These are phyloP conservation scores for Lagria hirta DNA, from an alignment of 2,888 invertebrate genomes.

Conservation along the genomic window DNA sequence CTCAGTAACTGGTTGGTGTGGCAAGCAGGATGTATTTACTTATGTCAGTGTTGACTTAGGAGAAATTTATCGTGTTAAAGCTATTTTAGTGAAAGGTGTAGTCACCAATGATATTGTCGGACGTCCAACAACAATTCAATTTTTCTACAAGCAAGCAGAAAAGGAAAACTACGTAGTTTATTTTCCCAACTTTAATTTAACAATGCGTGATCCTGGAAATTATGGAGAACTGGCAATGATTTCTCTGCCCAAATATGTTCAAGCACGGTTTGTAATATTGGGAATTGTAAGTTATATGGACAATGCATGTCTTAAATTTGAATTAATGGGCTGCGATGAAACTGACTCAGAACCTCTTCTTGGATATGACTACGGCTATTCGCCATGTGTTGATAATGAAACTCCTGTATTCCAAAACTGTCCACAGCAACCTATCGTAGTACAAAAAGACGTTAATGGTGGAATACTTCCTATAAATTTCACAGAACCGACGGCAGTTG, in stretches of 20 bases:
- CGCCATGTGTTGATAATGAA: constrained; percentile 92
- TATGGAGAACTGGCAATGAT: constrained; percentile 97
- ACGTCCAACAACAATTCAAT: constrained; percentile 92
- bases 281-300: constrained; percentile 96
- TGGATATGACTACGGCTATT: constrained; percentile 91
- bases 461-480: constrained; percentile 90
- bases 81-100: constrained; percentile 90
- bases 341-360: constrained; percentile 78
- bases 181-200: constrained; percentile 93
- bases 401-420: constrained; percentile 97
- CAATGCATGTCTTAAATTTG: constrained; percentile 94
- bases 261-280: constrained; percentile 90
- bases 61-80: constrained; percentile 88
- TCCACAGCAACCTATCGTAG: constrained; percentile 88
- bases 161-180: constrained; percentile 95
- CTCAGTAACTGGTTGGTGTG: constrained; percentile 95
- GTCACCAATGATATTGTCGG: constrained; percentile 95
- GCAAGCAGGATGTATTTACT: constrained; percentile 95
- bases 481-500: constrained; percentile 90
- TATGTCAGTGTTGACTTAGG: constrained; percentile 95
- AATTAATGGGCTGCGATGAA: constrained; percentile 94
- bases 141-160: constrained; percentile 95
- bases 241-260: constrained; percentile 88
- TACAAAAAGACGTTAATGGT: constrained; percentile 84
- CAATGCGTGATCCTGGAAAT: constrained; percentile 94